Evolutionary conservation across 2,888 invertebrate genomes (phyloP).

Genomic region (Eupithecia tripunctaria): DNA sequence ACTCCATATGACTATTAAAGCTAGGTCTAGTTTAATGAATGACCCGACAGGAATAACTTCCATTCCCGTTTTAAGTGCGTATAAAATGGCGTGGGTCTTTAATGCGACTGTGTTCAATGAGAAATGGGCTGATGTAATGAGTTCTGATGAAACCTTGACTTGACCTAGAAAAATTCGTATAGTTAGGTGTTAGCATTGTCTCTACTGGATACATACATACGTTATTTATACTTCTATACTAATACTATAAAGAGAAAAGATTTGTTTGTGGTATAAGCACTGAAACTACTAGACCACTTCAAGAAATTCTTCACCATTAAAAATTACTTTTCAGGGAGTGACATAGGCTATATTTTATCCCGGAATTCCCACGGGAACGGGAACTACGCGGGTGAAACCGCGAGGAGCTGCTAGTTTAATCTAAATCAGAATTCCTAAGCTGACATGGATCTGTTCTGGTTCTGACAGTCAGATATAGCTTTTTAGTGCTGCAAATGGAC

Average conservation of each 20-base stretch:
- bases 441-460: background rate
- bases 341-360: too few species aligned
- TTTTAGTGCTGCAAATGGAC: background rate
- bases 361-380: too few species aligned
- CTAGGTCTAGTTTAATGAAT: conserved; percentile 13
- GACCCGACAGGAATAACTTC: conserved; percentile 24
- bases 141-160: background rate
- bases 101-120: background rate
- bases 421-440: background rate
- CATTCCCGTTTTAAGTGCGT: conserved; percentile 23
- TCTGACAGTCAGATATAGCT: background rate
- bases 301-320: too few species aligned
- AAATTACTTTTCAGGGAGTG: too few species aligned
- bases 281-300: too few species aligned
- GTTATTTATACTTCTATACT: too few species aligned
- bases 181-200: background rate
- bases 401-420: too few species aligned
- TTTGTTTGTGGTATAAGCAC: too few species aligned
- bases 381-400: too few species aligned
- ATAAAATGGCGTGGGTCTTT: conserved; percentile 28
- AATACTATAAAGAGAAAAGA: too few species aligned
- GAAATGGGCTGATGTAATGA: background rate
- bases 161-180: background rate
- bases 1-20: background rate
- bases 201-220: background rate